These are phyloP conservation scores for Phocoena sinus DNA, from an alignment of 2,113 vertebrate genomes.

Conservation along the genomic window DNA sequence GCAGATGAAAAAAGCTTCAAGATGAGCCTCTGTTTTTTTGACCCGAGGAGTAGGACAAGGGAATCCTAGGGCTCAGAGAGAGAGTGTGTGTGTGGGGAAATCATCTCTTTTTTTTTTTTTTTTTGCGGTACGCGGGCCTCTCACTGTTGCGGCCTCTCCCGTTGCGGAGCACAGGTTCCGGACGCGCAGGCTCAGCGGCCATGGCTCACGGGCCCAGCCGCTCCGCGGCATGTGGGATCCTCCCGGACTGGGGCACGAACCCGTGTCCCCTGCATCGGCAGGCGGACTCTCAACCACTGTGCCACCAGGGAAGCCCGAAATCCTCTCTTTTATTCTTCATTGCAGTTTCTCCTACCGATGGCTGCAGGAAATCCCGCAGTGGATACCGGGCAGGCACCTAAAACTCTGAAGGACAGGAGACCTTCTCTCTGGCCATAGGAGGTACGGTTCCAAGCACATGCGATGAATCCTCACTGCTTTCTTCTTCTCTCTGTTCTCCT, in stretches of 20 bases:
- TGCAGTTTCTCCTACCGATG: accelerated
- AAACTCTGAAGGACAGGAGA: not conserved
- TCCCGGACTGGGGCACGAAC: too few species aligned
- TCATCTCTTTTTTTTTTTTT: too few species aligned
- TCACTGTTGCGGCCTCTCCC: too few species aligned
- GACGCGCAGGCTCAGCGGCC: too few species aligned
- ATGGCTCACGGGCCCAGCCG: too few species aligned
- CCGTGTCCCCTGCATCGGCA: too few species aligned
- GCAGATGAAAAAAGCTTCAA: not conserved
- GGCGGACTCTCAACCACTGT: too few species aligned
- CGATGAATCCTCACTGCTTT: accelerated
- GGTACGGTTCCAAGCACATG: not conserved
- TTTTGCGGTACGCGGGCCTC: too few species aligned
- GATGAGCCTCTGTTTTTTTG: accelerated
- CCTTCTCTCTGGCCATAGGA: not conserved
- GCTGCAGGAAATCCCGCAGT: not conserved
- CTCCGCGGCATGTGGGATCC: too few species aligned
- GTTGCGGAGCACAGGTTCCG: too few species aligned
- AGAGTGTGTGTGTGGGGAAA: accelerated
- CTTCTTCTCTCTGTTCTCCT: not conserved
- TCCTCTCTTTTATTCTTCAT: not conserved
- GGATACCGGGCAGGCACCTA: accelerated
- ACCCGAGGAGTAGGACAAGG: not conserved
- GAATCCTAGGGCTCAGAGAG: not conserved
- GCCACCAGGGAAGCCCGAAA: too few species aligned